Evolutionary conservation across 2,888 invertebrate species (phyloP).

Genomic region (Monopis laevigella): DNA sequence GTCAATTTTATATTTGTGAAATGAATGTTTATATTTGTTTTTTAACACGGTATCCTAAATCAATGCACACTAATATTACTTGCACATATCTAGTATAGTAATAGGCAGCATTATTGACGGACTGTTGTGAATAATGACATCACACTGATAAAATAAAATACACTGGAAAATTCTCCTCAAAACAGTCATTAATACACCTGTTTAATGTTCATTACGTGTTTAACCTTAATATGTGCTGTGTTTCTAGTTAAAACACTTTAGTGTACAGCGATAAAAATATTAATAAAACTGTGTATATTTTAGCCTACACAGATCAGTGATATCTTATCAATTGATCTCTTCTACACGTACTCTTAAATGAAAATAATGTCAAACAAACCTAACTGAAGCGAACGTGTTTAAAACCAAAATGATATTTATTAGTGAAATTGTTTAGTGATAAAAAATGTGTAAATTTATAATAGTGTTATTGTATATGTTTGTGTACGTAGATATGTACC

Average conservation of each 20-base stretch:
- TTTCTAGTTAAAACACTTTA: neutral
- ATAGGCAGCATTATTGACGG: no score
- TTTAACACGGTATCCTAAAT: no score
- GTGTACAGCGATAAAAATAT: conserved; percentile 1
- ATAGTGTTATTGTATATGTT: neutral
- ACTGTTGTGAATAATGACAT: no score
- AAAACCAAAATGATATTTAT: conserved; percentile 6
- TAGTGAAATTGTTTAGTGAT: neutral
- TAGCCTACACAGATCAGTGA: conserved; percentile 7
- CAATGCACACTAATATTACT: no score
- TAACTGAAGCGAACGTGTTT: neutral
- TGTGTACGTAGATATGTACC: neutral
- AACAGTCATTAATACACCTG: no score
- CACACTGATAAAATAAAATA: no score
- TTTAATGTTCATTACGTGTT: neutral
- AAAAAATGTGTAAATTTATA: conserved; percentile 4
- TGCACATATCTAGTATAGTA: no score
- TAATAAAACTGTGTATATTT: conserved; percentile 4
- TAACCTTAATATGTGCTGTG: neutral
- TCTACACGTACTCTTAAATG: neutral
- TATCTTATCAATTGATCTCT: conserved; percentile 11
- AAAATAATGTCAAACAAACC: neutral
- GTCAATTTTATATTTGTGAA: no score
- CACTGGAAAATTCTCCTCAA: no score
- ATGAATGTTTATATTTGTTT: no score